A percentile compares a stretch with the other conserved stretches of the same genome.
Conservation (phyloP, 1,140 invertebrate species). For the Acromyrmex heyeri region DNA sequence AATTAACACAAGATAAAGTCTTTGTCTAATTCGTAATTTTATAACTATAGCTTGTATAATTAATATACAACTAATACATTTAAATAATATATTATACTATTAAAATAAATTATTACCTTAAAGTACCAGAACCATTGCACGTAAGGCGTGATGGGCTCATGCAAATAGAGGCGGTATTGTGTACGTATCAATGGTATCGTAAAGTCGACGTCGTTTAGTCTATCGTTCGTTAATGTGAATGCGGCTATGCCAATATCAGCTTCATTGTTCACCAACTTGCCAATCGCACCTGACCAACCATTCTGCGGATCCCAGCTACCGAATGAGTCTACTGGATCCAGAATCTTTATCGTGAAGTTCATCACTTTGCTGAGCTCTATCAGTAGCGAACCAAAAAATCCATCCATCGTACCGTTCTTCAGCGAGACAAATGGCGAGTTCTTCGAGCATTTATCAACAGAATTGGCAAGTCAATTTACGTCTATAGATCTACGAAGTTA, state of each 20-base stretch:
- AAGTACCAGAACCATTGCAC: conserved; percentile 78
- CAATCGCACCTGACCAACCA: conserved; percentile 66
- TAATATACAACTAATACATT: neutral
- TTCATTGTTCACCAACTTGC: conserved; percentile 45
- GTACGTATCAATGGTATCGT: conserved; percentile 75
- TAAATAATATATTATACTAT: neutral
- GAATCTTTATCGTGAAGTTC: conserved; percentile 71
- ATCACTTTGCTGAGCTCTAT: conserved; percentile 71
- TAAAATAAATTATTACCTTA: conserved; percentile 66
- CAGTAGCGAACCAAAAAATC: conserved; percentile 69
- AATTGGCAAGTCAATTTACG: conserved; percentile 3
- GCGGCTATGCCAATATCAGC: conserved; percentile 76
- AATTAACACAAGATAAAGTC: neutral
- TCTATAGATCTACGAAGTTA: too few species aligned
- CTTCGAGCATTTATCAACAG: conserved; percentile 57
- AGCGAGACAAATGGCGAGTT: conserved; percentile 59
- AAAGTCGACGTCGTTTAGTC: conserved; percentile 77
- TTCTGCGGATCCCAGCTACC: conserved; percentile 66
- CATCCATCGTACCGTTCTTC: conserved; percentile 34
- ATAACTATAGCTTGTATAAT: neutral
- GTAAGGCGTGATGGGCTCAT: conserved; percentile 23
- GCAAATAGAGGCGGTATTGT: conserved; percentile 72
- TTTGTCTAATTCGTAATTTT: neutral
- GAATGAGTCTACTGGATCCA: conserved; percentile 46
- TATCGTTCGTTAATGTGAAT: conserved; percentile 73